Evolutionary conservation across 2,888 invertebrate species (phyloP).

Genomic region (Phasia obesa): DNA sequence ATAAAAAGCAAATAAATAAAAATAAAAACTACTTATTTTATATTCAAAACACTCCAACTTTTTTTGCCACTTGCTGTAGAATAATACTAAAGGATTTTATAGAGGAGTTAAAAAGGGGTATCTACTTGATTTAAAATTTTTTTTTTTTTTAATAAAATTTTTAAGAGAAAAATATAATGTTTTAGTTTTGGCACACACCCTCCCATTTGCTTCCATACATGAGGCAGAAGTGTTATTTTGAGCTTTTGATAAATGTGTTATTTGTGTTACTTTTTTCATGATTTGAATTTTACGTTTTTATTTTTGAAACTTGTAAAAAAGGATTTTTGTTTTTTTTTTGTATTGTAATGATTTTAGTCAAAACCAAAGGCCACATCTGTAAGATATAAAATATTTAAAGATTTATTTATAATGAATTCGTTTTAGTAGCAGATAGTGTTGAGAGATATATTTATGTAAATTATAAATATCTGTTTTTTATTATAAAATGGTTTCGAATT

Average conservation of each 20-base stretch:
- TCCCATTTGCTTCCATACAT: constrained; percentile 68
- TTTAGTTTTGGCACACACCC: constrained; percentile 64
- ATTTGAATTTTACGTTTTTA: constrained; percentile 12
- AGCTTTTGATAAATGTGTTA: constrained; percentile 62
- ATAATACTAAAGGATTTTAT: constrained; percentile 15
- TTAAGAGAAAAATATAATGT: constrained; percentile 36
- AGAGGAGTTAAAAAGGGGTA: constrained; percentile 22
- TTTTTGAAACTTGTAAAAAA: constrained; percentile 58
- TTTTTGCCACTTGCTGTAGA: constrained; percentile 40
- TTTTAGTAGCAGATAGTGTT: constrained; percentile 48
- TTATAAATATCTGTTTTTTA: background rate
- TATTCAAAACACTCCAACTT: background rate
- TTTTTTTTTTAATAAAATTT: constrained; percentile 20
- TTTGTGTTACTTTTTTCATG: constrained; percentile 55
- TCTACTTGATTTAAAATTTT: constrained; percentile 36
- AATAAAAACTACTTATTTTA: too few species aligned
- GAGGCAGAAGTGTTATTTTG: constrained; percentile 68
- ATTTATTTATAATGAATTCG: constrained; percentile 49
- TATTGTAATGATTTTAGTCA: constrained; percentile 77
- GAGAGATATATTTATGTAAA: background rate
- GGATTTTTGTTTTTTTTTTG: constrained; percentile 53
- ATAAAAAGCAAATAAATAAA: too few species aligned
- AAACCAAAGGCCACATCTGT: constrained; percentile 83
- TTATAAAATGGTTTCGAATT: background rate
- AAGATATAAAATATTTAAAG: constrained; percentile 76